Base-by-base conservation (phyloP, 2,888 invertebrate species). In the Lycaena phlaeas region DNA sequence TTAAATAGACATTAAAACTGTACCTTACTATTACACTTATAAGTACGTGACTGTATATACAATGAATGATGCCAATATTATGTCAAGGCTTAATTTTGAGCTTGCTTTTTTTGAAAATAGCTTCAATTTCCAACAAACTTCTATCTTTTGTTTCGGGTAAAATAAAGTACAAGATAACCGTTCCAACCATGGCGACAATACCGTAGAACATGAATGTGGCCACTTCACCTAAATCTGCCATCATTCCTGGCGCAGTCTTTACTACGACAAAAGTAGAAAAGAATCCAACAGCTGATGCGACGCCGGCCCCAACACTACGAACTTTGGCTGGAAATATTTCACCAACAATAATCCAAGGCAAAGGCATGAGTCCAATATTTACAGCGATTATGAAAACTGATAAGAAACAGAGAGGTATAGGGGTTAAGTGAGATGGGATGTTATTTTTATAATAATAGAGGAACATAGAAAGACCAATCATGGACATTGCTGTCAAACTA, bases 251-350 rank as follows among this genome's bases (percentile, higher is more conserved):
- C 10, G 31, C 31, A 17, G 18, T 31, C 17, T 31, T 31, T 17
- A 31, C 17, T 10, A 31, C 31, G n/a, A 31, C 3, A n/a, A 31
- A 31, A 1, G 17, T 17, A 2, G 31, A 31, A 17, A 31, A 17
- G 11, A 17, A 31, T 10, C 31, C 31, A n/a, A 17, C 10, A 6
- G 31, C 10, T 17, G 31, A 31, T 11, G 31, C 15, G 11, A 31
- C 10, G 6, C 31, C 31, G 3, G 31, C 31, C 11, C 31, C 31
- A 31, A 31, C 15, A 31, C 31, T 31, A 11, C 31, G 31, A 17
- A 17, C 10, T 10, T 10, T 31, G 10, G 31, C 10, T 1, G 31
- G 31, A 15, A 31, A 31, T 15, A 31, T 31, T 31, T 31, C 31
- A 31, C 31, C 31, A 14, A 31, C 31, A 17, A 31, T 4, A 17